Evolutionary conservation across 2,797 vertebrate species (phyloP).

Genomic region (Mormyrus proboscirostris): DNA sequence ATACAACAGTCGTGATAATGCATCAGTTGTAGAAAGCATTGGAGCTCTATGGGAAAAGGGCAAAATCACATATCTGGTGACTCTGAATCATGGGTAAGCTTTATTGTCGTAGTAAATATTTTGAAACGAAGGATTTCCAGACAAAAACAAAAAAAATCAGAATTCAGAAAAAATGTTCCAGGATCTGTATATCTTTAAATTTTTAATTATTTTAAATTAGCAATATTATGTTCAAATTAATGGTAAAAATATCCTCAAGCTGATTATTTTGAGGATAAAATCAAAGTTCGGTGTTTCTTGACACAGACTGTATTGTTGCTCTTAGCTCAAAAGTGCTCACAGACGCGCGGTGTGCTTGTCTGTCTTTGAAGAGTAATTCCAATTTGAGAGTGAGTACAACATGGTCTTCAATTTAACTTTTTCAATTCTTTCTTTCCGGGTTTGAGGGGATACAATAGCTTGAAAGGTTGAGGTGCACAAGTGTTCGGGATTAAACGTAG

Average conservation of each 20-base stretch:
- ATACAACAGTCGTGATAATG: background rate
- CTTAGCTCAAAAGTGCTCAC: background rate
- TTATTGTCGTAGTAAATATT: background rate
- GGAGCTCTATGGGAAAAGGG: background rate
- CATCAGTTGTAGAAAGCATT: background rate
- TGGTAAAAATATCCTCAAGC: background rate
- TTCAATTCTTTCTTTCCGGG: background rate
- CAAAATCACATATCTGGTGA: background rate
- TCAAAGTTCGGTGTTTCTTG: background rate
- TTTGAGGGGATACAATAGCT: background rate
- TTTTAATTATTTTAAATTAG: background rate
- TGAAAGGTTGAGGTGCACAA: background rate
- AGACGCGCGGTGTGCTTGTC: background rate
- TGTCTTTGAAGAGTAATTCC: background rate
- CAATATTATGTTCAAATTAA: background rate
- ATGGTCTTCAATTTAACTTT: background rate
- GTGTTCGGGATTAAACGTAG: background rate
- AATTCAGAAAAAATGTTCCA: background rate
- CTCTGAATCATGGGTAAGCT: background rate
- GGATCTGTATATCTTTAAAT: background rate
- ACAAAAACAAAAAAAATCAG: background rate
- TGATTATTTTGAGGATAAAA: background rate
- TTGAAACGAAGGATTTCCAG: background rate
- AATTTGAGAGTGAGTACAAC: background rate
- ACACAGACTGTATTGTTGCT: background rate